A percentile compares a stretch with the other conserved stretches of the same genome.
Conservation (phyloP, 1,140 invertebrate species). For the Drosophila saltans region DNA sequence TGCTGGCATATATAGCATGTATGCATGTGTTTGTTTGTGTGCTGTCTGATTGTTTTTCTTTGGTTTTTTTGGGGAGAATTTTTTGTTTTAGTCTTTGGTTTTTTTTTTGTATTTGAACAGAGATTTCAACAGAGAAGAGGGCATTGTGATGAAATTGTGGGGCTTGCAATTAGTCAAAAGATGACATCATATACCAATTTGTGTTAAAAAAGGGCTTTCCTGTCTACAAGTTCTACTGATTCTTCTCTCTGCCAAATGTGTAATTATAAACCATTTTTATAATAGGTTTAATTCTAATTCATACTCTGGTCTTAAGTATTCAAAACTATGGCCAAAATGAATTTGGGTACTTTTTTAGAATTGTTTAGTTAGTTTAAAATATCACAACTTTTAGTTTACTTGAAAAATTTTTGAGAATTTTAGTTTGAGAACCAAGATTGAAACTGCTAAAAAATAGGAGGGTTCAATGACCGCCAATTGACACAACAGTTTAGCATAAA, state of each 20-base stretch:
- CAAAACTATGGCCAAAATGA: no score
- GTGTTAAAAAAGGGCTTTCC: background rate
- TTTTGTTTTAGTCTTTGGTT: constrained; percentile 1
- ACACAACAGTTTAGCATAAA: no score
- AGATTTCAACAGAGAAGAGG: background rate
- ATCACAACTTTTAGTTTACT: no score
- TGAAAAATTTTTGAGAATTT: no score
- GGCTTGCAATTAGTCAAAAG: constrained; percentile 12
- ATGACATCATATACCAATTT: constrained; percentile 6
- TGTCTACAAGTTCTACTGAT: background rate
- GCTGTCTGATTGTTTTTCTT: constrained; percentile 46
- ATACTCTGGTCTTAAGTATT: no score
- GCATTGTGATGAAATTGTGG: constrained; percentile 29
- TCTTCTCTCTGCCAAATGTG: background rate
- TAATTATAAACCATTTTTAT: background rate
- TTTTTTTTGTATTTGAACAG: constrained; percentile 14
- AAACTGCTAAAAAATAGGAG: no score
- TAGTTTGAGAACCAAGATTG: no score
- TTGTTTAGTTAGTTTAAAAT: no score
- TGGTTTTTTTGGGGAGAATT: constrained; percentile 20
- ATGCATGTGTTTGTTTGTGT: background rate
- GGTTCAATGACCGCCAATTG: no score
- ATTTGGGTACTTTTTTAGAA: no score
- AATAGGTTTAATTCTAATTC: no score
- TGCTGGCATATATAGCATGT: background rate